Conservation (phyloP, 2,888 invertebrate species). For the Rosalia funebris region DNA sequence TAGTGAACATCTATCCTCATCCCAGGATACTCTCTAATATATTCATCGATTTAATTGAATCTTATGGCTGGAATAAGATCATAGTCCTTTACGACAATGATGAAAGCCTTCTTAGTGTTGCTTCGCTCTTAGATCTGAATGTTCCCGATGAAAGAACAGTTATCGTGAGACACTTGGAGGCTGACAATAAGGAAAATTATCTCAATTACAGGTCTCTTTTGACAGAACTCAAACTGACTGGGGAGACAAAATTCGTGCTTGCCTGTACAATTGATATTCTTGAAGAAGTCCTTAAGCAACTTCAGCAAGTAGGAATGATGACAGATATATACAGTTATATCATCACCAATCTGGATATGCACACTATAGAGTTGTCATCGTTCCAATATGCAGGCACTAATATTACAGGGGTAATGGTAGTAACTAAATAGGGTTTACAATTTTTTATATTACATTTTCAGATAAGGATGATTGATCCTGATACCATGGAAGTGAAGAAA, state of each 20-base stretch:
- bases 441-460: constrained; percentile 28
- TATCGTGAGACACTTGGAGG: constrained; percentile 72
- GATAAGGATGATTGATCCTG: constrained; percentile 73
- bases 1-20: constrained; percentile 91
- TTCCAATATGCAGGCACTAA: constrained; percentile 70
- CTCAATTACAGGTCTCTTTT: constrained; percentile 56
- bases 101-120: constrained; percentile 68
- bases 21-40: constrained; percentile 72
- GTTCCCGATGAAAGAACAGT: constrained; percentile 57
- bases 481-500: constrained; percentile 62
- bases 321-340: constrained; percentile 68
- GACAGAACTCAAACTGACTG: constrained; percentile 63
- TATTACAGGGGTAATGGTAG: constrained; percentile 65
- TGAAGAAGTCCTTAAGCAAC: constrained; percentile 65
- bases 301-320: constrained; percentile 72
- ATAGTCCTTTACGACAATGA: constrained; percentile 82
- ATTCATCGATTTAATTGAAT: constrained; percentile 74
- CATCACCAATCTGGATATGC: constrained; percentile 69
- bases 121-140: constrained; percentile 63
- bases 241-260: constrained; percentile 65
- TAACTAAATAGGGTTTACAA: background rate
- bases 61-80: constrained; percentile 84
- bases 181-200: constrained; percentile 4
- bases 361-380: constrained; percentile 68
- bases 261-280: constrained; percentile 66